These are phyloP conservation scores for Ernsta delagoae DNA, from an alignment of 2,888 invertebrate genomes.

Conservation along the genomic window DNA sequence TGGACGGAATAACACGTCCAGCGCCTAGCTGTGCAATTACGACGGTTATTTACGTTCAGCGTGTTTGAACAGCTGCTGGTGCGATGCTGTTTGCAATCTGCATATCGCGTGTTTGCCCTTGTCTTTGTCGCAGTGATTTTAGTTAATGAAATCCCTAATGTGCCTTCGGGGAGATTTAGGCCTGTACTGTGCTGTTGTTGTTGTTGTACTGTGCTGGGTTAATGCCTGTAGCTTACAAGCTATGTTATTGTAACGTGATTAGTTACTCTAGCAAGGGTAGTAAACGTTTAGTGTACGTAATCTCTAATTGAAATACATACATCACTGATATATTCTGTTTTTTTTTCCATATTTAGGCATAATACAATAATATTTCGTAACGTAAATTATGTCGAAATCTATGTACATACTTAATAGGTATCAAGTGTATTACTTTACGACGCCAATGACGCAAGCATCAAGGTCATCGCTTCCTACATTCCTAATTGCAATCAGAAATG, in stretches of 20 bases:
- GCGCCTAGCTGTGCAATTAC: conserved; percentile 45
- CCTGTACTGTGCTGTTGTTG: not conserved
- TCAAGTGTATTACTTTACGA: too few relatives aligned
- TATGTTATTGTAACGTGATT: not conserved
- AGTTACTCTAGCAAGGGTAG: not conserved
- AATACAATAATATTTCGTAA: too few relatives aligned
- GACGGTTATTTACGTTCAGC: conserved; percentile 32
- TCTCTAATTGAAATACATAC: not conserved
- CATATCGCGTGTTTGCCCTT: conserved; percentile 29
- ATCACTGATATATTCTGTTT: too few relatives aligned
- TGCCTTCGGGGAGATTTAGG: conserved; percentile 6
- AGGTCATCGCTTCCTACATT: not conserved
- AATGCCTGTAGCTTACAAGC: conserved; percentile 6
- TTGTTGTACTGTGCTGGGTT: too few relatives aligned
- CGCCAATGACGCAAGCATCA: not conserved
- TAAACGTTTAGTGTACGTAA: conserved; percentile 1
- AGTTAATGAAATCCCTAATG: conserved; percentile 40
- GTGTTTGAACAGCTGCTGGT: conserved; percentile 33
- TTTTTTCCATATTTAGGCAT: too few relatives aligned
- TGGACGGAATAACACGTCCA: conserved; percentile 42
- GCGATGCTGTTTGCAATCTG: conserved; percentile 33
- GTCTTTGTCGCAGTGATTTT: conserved; percentile 41
- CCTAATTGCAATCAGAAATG: not conserved
- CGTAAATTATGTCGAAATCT: too few relatives aligned
- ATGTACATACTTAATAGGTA: too few relatives aligned